These are phyloP conservation scores for Caranx melampygus DNA, from an alignment of 2,113 vertebrate species.

Conservation along the genomic window DNA sequence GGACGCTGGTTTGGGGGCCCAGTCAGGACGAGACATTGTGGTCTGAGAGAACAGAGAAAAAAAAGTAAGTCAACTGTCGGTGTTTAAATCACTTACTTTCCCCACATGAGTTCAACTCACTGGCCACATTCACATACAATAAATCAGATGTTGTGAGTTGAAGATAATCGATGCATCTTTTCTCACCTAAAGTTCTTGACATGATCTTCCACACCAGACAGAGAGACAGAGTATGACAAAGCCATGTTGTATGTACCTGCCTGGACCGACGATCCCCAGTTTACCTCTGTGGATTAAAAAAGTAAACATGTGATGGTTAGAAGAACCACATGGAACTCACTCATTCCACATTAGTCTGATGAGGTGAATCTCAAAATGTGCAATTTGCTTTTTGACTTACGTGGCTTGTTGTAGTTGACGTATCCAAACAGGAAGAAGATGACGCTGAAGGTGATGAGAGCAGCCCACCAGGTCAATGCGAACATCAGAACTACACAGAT, in stretches of 20 bases:
- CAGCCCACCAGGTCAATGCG: slow-evolving; percentile 85
- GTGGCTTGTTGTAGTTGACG: slow-evolving; percentile 82
- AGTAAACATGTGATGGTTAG: neutral
- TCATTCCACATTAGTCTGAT: neutral
- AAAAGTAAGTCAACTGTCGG: neutral
- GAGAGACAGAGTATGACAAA: slow-evolving; percentile 79
- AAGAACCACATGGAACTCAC: neutral
- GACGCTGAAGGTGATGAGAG: slow-evolving; percentile 77
- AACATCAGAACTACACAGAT: slow-evolving; percentile 84
- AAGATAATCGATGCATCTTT: neutral
- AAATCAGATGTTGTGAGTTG: neutral
- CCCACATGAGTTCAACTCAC: neutral
- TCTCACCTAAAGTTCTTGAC: slow-evolving; percentile 85
- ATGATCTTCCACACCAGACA: slow-evolving; percentile 81
- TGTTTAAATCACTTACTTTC: neutral
- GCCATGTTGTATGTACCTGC: slow-evolving; percentile 83
- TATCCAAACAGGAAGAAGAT: slow-evolving; percentile 83
- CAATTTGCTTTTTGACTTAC: slow-evolving; percentile 53
- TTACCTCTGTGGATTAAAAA: slow-evolving; percentile 74
- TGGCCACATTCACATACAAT: neutral
- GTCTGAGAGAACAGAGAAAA: slow-evolving; percentile 57
- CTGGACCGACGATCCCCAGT: slow-evolving; percentile 85
- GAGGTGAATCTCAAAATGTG: neutral
- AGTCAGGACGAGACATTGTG: slow-evolving; percentile 85
- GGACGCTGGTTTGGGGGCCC: slow-evolving; percentile 81